These are phyloP conservation scores for Baronia brevicornis DNA, from an alignment of 2,888 invertebrate species.

Conservation along the genomic window DNA sequence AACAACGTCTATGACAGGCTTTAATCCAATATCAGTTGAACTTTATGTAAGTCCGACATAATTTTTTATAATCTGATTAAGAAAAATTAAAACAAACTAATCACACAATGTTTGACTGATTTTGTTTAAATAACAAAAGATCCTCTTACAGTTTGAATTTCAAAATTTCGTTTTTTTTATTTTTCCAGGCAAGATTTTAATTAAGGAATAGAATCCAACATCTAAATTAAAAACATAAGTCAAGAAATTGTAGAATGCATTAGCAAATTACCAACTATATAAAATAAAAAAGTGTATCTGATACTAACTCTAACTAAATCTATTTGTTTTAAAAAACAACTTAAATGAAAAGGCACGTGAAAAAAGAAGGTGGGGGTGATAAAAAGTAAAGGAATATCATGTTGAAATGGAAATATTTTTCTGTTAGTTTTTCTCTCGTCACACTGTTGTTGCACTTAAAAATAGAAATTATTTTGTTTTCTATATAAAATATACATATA, in stretches of 20 bases:
- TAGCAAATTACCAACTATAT: slow-evolving; percentile 46
- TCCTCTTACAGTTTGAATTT: slow-evolving; percentile 22
- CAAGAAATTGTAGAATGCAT: slow-evolving; percentile 42
- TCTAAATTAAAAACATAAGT: slow-evolving; percentile 50
- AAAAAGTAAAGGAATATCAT: slow-evolving; percentile 31
- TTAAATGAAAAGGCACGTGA: slow-evolving; percentile 61
- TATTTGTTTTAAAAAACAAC: slow-evolving; percentile 37
- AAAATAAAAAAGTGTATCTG: slow-evolving; percentile 38
- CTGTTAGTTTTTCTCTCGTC: slow-evolving; percentile 63
- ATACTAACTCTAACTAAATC: slow-evolving; percentile 40
- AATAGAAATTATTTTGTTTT: slow-evolving; percentile 52
- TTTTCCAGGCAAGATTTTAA: slow-evolving; percentile 11
- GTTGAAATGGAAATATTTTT: slow-evolving; percentile 41
- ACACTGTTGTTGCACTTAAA: slow-evolving; percentile 70
- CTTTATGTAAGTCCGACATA: slow-evolving; percentile 54
- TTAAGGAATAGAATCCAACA: slow-evolving; percentile 27
- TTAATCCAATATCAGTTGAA: slow-evolving; percentile 68
- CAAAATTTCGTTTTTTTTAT: slow-evolving; percentile 1
- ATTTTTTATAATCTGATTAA: slow-evolving; percentile 43
- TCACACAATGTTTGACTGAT: slow-evolving; percentile 29
- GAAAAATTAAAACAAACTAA: slow-evolving; percentile 17
- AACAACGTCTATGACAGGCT: slow-evolving; percentile 33
- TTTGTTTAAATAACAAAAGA: slow-evolving; percentile 19
- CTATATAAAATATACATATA: slow-evolving; percentile 60
- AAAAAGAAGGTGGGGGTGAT: slow-evolving; percentile 59